Evolutionary conservation across 2,888 invertebrate species (phyloP), one percentile per base, ranked within the genome.

Genomic region (Ligdia adustata): DNA sequence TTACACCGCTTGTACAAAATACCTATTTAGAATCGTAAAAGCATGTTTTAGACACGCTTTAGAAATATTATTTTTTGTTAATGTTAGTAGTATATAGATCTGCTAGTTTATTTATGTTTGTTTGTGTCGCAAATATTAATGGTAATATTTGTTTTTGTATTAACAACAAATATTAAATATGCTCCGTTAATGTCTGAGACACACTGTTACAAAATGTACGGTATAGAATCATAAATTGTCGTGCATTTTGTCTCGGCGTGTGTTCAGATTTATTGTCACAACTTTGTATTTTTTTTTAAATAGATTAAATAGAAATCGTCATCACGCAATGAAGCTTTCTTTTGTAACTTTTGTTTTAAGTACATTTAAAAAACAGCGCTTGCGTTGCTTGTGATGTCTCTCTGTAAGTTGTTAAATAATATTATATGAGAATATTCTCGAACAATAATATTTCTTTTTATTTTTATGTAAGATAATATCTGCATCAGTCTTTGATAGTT

Each of bases 401-500:
- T 78, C 68, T 82, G 67, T 82, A 82, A 78, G 80, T 81, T 83
- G 82, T 86, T 83, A 49, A 38, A 42, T 48, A 48, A 42, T 47
- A 86, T 82, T 87, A 86, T 84, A 86, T 75, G 80, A 81, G 78
- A 78, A 72, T 69, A 75, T 82, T 86, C 84, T 81, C 79, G 72
- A 84, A 64, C 55, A 62, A 54, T 44, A 2, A 53, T 9, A 22
- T 16, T 62, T 60, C 58, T 61, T 60, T 63, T 60, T 50, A 16
- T 38, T 72, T 75, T 72, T 75, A 9, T 66, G 73, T 64, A 48
- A 18, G 44, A 14, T 37, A 52, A 43, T 41, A 22, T 50, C 37
- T 16, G 24, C 7, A 29, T 4, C 33, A 15, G n/a, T n/a, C n/a
- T n/a, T n/a, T n/a, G n/a, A n/a, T n/a, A n/a, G n/a, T n/a, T n/a